Percentiles rank a stretch among this genome's conserved stretches.
Evolutionary conservation across 2,797 vertebrate species (phyloP).

Genomic region (Nyctibius grandis): DNA sequence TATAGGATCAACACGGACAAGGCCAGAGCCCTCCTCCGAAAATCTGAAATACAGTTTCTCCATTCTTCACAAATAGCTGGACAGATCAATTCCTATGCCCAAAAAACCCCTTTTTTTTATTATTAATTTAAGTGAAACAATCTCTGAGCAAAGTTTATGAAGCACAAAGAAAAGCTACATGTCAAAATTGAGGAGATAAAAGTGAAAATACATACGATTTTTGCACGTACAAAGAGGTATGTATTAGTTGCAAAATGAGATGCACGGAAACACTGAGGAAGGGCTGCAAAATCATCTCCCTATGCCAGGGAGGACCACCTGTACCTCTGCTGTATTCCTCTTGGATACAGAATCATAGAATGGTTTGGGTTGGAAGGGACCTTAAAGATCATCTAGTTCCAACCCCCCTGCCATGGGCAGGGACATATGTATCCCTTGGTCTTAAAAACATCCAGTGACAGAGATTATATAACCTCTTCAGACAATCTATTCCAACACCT

Average conservation of each 20-base stretch:
- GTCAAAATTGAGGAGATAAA: not conserved
- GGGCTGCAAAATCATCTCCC: not conserved
- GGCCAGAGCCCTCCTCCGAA: not conserved
- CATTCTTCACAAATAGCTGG: not conserved
- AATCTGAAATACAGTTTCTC: not conserved
- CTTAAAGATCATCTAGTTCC: no score
- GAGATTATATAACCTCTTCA: not conserved
- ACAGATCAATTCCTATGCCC: not conserved
- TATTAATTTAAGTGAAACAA: not conserved
- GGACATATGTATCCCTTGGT: not conserved
- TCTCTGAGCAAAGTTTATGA: not conserved
- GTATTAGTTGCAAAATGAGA: not conserved
- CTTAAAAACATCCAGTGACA: not conserved
- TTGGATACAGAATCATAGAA: no score
- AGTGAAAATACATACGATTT: rapidly evolving
- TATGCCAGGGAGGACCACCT: not conserved
- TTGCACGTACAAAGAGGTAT: rapidly evolving
- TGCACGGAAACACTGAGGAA: not conserved
- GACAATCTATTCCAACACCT: not conserved
- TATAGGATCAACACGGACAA: not conserved
- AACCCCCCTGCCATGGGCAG: no score
- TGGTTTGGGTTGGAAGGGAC: no score
- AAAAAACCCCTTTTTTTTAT: no score
- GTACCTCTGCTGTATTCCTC: not conserved
- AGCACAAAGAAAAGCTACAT: not conserved